A percentile compares a stretch with the other conserved stretches of the same genome.
These are phyloP conservation scores for Atractosteus spatula DNA, from an alignment of 2,113 vertebrate genomes.

Conservation along the genomic window DNA sequence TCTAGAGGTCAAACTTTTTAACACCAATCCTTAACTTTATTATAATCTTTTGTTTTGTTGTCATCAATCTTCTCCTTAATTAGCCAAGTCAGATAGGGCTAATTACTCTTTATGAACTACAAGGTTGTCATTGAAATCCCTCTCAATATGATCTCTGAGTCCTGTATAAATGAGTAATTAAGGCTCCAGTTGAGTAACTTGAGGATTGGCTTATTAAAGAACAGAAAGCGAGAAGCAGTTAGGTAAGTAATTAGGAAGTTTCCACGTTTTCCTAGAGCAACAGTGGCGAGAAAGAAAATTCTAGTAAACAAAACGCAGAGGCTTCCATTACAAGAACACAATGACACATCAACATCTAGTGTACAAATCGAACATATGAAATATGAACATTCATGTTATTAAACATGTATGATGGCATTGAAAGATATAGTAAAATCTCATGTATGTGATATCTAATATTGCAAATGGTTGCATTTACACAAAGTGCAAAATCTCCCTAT, in stretches of 20 bases:
- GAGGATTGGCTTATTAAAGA: conserved; percentile 39
- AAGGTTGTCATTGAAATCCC: conserved; percentile 42
- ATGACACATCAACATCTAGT: too few relatives aligned
- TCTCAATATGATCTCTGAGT: conserved; percentile 37
- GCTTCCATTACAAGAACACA: too few relatives aligned
- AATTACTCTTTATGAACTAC: conserved; percentile 59
- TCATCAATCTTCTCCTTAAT: conserved; percentile 51
- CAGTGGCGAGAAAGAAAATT: not conserved
- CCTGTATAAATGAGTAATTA: conserved; percentile 43
- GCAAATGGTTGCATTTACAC: too few relatives aligned
- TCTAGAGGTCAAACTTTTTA: conserved; percentile 12
- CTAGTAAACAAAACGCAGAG: not conserved
- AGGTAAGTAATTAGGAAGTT: conserved; percentile 3
- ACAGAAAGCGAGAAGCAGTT: conserved; percentile 2
- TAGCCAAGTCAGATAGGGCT: conserved; percentile 47
- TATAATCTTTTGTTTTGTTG: conserved; percentile 23
- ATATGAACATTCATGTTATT: not conserved
- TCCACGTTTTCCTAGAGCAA: not conserved
- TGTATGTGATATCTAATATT: too few relatives aligned
- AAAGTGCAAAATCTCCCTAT: too few relatives aligned
- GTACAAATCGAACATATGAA: too few relatives aligned
- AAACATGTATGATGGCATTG: not conserved
- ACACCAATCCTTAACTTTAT: conserved; percentile 11
- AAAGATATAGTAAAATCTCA: not conserved
- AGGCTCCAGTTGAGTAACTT: conserved; percentile 35